Base-by-base conservation (phyloP, 1,140 invertebrate genomes). In the Lutraria rhynchaena region DNA sequence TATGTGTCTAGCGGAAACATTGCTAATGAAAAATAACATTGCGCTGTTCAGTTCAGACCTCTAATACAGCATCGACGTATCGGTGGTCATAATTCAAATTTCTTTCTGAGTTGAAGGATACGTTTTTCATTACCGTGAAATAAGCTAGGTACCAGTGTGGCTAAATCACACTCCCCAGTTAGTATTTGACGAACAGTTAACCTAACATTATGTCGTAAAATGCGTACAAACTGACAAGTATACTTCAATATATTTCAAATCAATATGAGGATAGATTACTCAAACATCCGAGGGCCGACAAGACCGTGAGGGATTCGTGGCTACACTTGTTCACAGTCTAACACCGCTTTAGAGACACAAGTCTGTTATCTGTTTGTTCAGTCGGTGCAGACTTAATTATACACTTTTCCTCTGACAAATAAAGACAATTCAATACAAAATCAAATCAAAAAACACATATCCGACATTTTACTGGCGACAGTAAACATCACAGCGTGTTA, bases 101-200 rank as follows among this genome's bases (percentile, higher is more conserved):
- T 7, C 15, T 41, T 41, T 7, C 37, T 7, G 37, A 41, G 37
- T 7, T 7, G n/a, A 65, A 22, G 44, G 35, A 65, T 65, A 65
- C 22, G 37, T 7, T 46, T 65, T 65, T 65, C 61, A 65, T 65
- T 65, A 37, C 61, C 61, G 61, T 65, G 61, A 65, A 65, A 65
- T 65, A 37, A 29, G 19, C 13, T 29, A 5, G 4, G 3, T 41
- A 22, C 61, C 61, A 65, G 35, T 22, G 35, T 33, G 17, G 33
- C 41, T 44, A 65, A 41, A 7, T 46, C 9, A 37, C 41, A 13
- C 24, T 44, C 35, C 5, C 3, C 7, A n/a, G 41, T 11, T 24
- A 44, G 41, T 41, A 22, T 65, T 65, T 13, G 15, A 24, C 61
- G 41, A 5, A 22, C 17, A 22, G 37, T 65, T 41, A 37, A 65